phyloP scores from a whole-genome alignment of 2,888 invertebrate species.

The Sphecodes monilicornis region DNA sequence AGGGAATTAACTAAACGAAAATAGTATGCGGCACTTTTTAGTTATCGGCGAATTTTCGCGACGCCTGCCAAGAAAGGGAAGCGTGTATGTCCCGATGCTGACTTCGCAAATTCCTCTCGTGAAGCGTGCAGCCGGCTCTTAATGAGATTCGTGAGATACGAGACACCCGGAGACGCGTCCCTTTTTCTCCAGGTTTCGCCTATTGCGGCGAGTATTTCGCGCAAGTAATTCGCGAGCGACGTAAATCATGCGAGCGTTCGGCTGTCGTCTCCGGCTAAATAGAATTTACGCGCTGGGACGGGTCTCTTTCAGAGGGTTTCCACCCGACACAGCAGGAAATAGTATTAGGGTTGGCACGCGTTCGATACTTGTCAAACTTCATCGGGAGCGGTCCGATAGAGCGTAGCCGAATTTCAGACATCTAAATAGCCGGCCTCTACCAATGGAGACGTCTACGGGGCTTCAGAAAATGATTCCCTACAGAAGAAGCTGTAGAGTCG shows the following conservation, averaged over 20 bases:
- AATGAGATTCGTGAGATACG: conserved; percentile 76
- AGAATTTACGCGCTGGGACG: conserved; percentile 27
- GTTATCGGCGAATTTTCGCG: neutral
- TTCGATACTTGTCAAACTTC: conserved; percentile 9
- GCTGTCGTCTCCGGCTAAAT: conserved; percentile 27
- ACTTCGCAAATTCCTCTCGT: conserved; percentile 16
- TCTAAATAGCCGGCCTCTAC: neutral
- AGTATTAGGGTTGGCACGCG: neutral
- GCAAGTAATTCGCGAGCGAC: conserved; percentile 31
- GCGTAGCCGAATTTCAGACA: neutral
- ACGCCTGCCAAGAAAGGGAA: neutral
- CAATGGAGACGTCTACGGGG: neutral
- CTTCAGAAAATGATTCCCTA: conserved; percentile 3
- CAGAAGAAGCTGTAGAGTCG: neutral
- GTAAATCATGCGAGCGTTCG: conserved; percentile 45
- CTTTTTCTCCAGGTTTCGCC: conserved; percentile 22
- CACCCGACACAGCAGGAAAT: neutral
- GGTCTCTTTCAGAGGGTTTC: neutral
- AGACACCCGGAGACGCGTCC: conserved; percentile 64
- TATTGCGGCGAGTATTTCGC: neutral
- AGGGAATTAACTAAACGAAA: neutral
- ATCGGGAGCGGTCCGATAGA: neutral
- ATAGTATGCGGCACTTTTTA: neutral
- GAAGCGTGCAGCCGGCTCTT: conserved; percentile 47
- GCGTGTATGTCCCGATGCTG: neutral